Evolutionary conservation across 2,888 invertebrate species (phyloP).

Genomic region (Hirtodrosophila alboralis): DNA sequence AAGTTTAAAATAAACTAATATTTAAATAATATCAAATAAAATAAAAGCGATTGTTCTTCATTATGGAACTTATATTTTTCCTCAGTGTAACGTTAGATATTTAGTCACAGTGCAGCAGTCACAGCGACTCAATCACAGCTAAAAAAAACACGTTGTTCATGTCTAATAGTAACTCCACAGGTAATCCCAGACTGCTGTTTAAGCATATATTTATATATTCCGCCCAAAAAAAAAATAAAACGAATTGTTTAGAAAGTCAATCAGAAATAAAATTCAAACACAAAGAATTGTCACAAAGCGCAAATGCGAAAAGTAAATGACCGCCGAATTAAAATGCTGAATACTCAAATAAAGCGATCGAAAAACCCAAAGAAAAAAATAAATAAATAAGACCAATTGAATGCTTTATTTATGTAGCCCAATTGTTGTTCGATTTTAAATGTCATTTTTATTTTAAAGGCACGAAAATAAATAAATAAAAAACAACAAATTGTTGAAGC

Average conservation of each 20-base stretch:
- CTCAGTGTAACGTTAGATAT: not conserved
- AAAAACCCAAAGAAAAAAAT: conserved; percentile 26
- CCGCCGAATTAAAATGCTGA: conserved; percentile 37
- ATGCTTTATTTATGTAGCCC: conserved; percentile 17
- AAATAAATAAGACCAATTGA: too few relatives aligned
- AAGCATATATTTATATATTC: conserved; percentile 38
- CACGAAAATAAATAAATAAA: conserved; percentile 34
- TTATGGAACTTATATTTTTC: too few relatives aligned
- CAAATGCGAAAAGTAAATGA: conserved; percentile 63
- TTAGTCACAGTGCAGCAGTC: not conserved
- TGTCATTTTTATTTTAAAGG: too few relatives aligned
- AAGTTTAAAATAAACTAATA: too few relatives aligned
- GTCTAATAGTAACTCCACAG: not conserved
- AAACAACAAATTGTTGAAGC: conserved; percentile 23
- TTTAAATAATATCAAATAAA: too few relatives aligned
- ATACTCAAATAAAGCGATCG: conserved; percentile 15
- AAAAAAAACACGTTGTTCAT: too few relatives aligned
- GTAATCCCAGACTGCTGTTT: conserved; percentile 3
- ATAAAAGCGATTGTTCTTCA: too few relatives aligned
- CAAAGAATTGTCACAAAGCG: conserved; percentile 48
- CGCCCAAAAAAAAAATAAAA: conserved; percentile 26
- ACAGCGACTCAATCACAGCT: too few relatives aligned
- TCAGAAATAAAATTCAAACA: conserved; percentile 49
- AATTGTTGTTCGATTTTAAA: conserved; percentile 37
- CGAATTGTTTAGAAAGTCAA: conserved; percentile 64